These are phyloP conservation scores for Augochlorella aurata DNA, from an alignment of 2,888 invertebrate genomes.

Conservation along the genomic window DNA sequence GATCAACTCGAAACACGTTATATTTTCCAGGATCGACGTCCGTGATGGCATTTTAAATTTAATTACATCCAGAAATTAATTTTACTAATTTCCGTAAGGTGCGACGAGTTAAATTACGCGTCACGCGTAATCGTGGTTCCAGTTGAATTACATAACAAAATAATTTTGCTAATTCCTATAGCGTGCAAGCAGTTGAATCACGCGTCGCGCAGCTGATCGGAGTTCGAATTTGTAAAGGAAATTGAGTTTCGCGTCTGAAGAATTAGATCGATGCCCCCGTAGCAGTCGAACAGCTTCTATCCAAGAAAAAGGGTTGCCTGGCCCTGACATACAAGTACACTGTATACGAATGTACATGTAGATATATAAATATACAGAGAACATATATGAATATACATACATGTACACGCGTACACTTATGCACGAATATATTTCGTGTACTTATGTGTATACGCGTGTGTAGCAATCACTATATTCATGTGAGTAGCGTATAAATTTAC, in stretches of 20 bases:
- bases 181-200: not conserved
- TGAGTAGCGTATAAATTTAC: conserved; percentile 80
- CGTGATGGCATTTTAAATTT: too few relatives aligned
- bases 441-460: conserved; percentile 62
- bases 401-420: conserved; percentile 24
- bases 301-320: conserved; percentile 60
- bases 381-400: not conserved
- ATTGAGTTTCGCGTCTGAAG: not conserved
- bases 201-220: not conserved
- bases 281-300: conserved; percentile 55
- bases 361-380: conserved; percentile 45
- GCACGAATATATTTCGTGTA: too few relatives aligned
- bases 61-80: too few relatives aligned
- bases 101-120: too few relatives aligned
- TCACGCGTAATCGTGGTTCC: too few relatives aligned
- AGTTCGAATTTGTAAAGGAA: not conserved
- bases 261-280: not conserved
- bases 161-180: too few relatives aligned
- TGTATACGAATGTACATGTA: conserved; percentile 53
- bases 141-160: too few relatives aligned
- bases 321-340: conserved; percentile 62
- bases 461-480: conserved; percentile 74
- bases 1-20: too few relatives aligned
- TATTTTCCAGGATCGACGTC: too few relatives aligned
- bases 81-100: too few relatives aligned